Conservation (phyloP, 1,140 invertebrate species). For the Aphis gossypii region DNA sequence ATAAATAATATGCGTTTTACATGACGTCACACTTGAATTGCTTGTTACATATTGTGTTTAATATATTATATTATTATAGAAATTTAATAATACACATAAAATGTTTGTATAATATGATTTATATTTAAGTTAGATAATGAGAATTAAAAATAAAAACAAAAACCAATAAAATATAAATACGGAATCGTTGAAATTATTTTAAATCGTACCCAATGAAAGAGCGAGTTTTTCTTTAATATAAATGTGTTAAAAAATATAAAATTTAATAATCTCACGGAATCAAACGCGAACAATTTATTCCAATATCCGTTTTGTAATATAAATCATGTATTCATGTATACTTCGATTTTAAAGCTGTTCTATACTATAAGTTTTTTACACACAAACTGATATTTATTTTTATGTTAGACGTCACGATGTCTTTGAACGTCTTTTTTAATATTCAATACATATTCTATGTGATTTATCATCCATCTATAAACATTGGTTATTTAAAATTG, state of each 20-base stretch:
- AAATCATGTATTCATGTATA: conserved; percentile 8
- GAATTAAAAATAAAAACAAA: background rate
- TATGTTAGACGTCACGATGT: background rate
- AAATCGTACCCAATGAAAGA: background rate
- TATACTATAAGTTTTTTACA: background rate
- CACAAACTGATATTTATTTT: background rate
- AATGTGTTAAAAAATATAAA: background rate
- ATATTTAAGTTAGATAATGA: background rate
- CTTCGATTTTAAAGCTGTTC: conserved; percentile 2
- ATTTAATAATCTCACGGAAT: background rate
- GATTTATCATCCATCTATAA: background rate
- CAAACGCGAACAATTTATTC: background rate
- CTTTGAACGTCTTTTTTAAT: background rate
- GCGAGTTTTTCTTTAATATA: background rate
- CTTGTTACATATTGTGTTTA: background rate
- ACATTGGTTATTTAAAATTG: background rate
- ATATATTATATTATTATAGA: background rate
- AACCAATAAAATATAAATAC: background rate
- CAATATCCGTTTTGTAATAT: background rate
- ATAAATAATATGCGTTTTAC: background rate
- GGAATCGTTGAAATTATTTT: background rate
- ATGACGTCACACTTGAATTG: background rate
- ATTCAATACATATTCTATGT: background rate
- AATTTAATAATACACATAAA: background rate
- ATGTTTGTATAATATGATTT: background rate